Conservation (phyloP, 2,888 invertebrate species). For the Branchellion lobata region DNA sequence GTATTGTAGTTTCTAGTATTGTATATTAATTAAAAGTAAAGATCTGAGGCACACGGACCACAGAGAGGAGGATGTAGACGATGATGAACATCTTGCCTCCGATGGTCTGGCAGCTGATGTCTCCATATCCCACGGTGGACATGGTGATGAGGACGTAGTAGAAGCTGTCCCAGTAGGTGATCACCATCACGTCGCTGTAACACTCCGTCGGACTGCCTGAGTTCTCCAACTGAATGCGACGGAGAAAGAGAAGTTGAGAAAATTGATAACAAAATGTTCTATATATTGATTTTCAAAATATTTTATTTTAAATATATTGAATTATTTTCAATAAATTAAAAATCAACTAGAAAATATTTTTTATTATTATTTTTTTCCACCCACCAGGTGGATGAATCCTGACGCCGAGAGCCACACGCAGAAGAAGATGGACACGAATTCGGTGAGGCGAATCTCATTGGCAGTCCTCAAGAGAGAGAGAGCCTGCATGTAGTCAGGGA, state of each 20-base stretch:
- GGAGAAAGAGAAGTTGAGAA: no score
- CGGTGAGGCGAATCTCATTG: constrained; percentile 20
- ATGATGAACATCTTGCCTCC: constrained; percentile 98
- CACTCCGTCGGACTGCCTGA: constrained; percentile 93
- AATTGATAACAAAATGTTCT: no score
- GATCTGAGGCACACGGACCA: constrained; percentile 82
- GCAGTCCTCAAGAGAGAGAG: constrained; percentile 13
- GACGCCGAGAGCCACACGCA: constrained; percentile 25
- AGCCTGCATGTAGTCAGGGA: constrained; percentile 11
- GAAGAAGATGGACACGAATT: constrained; percentile 13
- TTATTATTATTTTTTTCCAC: no score
- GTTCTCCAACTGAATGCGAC: constrained; percentile 83
- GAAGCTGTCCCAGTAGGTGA: constrained; percentile 99
- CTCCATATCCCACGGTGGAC: constrained; percentile 99
- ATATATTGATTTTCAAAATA: no score
- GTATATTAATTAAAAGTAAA: no score
- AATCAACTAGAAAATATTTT: no score
- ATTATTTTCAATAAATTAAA: background rate
- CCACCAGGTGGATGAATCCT: constrained; percentile 35
- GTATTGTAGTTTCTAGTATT: no score
- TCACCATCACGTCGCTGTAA: constrained; percentile 86
- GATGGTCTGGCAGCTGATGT: constrained; percentile 95
- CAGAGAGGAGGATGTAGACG: constrained; percentile 99
- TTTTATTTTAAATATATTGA: constrained; percentile 54
- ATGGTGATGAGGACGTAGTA: constrained; percentile 99